phyloP scores from a whole-genome alignment of 2,113 vertebrate species.

The Chiloscyllium plagiosum region DNA sequence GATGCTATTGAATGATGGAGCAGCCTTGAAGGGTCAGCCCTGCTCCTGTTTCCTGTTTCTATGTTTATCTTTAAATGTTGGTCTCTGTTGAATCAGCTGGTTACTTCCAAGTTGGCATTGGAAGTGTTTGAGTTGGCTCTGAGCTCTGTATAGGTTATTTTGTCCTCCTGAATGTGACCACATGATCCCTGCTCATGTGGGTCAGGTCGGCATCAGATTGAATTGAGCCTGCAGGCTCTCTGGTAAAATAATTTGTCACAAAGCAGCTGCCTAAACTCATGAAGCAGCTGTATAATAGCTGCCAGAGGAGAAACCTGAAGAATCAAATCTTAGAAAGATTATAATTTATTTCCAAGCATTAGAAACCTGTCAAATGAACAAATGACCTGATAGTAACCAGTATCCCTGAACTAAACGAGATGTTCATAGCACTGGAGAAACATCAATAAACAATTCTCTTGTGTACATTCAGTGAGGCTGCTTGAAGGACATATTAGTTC shows the following conservation, averaged over 20 bases:
- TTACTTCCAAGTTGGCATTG: too few species aligned
- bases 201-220: neutral
- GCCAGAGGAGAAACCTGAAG: neutral
- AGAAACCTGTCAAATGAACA: neutral
- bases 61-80: too few species aligned
- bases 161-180: neutral
- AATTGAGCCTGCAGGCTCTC: neutral
- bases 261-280: neutral
- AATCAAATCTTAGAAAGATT: neutral
- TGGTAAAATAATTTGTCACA: neutral
- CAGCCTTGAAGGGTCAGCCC: too few species aligned
- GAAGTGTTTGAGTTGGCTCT: too few species aligned
- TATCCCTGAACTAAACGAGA: neutral
- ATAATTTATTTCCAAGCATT: neutral
- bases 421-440: neutral
- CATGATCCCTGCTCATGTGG: neutral
- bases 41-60: too few species aligned
- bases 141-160: neutral
- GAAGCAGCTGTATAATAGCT: neutral
- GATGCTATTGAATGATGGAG: too few species aligned
- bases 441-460: neutral
- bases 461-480: neutral
- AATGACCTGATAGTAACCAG: neutral
- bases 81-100: too few species aligned
- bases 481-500: neutral